Evolutionary conservation across 2,888 invertebrate species (phyloP).

Genomic region (Sylvicola fuscatus): DNA sequence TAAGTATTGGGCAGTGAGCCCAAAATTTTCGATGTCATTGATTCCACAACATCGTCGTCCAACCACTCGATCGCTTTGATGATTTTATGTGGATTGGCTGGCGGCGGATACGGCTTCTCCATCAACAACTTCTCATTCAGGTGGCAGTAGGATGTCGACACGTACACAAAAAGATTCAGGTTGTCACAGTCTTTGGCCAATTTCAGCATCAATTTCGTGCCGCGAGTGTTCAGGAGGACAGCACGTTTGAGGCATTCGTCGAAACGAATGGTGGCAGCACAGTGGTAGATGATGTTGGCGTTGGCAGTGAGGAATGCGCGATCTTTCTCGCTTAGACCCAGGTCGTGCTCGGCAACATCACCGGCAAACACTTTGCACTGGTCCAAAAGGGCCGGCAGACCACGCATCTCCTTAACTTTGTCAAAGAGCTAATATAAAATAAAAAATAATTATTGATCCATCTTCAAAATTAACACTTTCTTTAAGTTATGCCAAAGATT

Average conservation of each 20-base stretch:
- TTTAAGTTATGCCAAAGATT: too few species aligned
- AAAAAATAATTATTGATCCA: too few species aligned
- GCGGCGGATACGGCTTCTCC: conserved; percentile 73
- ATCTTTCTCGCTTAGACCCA: conserved; percentile 48
- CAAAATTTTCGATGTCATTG: conserved; percentile 42
- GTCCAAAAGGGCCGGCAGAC: conserved; percentile 36
- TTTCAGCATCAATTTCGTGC: conserved; percentile 71
- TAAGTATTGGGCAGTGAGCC: conserved; percentile 78
- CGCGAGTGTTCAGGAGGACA: conserved; percentile 78
- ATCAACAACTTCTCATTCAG: conserved; percentile 59
- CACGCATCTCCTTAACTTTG: conserved; percentile 39
- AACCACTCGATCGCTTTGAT: conserved; percentile 63
- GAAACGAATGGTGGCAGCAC: conserved; percentile 46
- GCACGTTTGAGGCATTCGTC: conserved; percentile 67
- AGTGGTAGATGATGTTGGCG: conserved; percentile 72
- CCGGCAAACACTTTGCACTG: conserved; percentile 54
- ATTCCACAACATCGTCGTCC: conserved; percentile 43
- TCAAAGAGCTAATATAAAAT: conserved; percentile 82
- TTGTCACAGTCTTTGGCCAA: conserved; percentile 51
- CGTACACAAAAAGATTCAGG: conserved; percentile 45
- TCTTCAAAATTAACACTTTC: too few species aligned
- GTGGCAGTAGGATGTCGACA: conserved; percentile 85
- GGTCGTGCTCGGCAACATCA: conserved; percentile 42
- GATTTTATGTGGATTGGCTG: conserved; percentile 51
- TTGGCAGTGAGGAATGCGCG: conserved; percentile 40